A percentile compares a stretch with the other conserved stretches of the same genome.
Conservation (phyloP, 2,113 vertebrate genomes). For the Saccopteryx bilineata region DNA sequence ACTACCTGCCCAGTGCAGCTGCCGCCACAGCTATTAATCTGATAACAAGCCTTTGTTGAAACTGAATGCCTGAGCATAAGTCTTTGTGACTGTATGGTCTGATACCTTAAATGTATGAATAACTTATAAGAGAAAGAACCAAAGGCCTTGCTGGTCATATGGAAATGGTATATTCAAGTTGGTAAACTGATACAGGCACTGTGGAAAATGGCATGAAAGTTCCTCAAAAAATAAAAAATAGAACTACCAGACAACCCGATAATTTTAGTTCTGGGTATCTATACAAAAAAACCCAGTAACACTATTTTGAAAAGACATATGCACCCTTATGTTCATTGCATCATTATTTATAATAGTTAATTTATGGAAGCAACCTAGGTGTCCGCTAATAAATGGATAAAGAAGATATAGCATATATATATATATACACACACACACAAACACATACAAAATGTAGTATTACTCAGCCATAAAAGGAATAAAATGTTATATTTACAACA, state of each 20-base stretch:
- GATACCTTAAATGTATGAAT: neutral
- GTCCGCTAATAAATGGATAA: neutral
- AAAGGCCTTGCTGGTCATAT: neutral
- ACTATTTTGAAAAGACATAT: neutral
- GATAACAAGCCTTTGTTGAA: neutral
- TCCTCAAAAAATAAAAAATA: neutral
- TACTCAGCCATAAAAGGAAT: neutral
- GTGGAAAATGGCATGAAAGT: neutral
- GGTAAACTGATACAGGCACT: neutral
- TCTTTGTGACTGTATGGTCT: neutral
- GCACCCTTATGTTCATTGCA: neutral
- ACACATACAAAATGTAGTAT: neutral
- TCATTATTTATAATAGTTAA: neutral
- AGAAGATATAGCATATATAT: neutral
- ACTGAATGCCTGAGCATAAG: neutral
- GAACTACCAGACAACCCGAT: neutral
- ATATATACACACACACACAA: neutral
- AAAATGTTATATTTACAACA: no score
- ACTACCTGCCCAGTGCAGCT: neutral
- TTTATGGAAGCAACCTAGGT: neutral
- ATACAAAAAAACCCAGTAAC: neutral
- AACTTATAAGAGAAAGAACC: neutral
- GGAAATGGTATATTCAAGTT: neutral
- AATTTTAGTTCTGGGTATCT: neutral
- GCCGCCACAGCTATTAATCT: neutral